A percentile compares a stretch with the other conserved stretches of the same genome.
phyloP scores from a whole-genome alignment of 1,140 invertebrate genomes.

The Pseudomyrmex pallidus region DNA sequence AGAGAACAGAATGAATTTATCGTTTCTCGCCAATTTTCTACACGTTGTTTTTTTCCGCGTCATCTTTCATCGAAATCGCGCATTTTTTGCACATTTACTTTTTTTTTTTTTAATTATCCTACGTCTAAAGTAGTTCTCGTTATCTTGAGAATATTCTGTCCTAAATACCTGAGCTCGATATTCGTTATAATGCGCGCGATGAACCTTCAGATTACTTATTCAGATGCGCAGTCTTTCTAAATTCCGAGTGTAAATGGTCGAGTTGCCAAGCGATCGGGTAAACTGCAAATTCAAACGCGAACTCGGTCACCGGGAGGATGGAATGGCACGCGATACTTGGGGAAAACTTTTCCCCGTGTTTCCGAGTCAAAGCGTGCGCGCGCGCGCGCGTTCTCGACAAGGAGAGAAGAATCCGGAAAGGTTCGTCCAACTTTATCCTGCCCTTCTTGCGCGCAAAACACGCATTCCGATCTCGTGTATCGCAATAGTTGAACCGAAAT shows the following conservation, averaged over 20 bases:
- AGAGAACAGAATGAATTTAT: background rate
- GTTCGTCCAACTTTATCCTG: slow-evolving; percentile 34
- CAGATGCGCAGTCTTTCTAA: background rate
- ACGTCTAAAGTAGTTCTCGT: no score
- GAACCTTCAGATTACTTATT: background rate
- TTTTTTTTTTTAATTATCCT: no score
- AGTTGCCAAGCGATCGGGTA: background rate
- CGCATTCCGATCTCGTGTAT: slow-evolving; percentile 42
- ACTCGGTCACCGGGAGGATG: slow-evolving; percentile 28
- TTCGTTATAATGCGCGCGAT: background rate
- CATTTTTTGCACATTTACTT: no score
- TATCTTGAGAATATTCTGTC: no score
- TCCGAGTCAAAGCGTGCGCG: slow-evolving; percentile 8
- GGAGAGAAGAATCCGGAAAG: slow-evolving; percentile 38
- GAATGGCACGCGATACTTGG: slow-evolving; percentile 42
- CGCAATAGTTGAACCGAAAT: slow-evolving; percentile 33
- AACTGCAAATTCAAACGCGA: slow-evolving; percentile 42
- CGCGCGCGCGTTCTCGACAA: slow-evolving; percentile 12
- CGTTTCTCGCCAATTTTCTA: no score
- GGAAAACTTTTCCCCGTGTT: slow-evolving; percentile 25
- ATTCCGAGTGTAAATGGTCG: slow-evolving; percentile 25
- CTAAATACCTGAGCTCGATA: no score
- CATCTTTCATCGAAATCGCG: no score
- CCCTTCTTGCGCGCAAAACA: background rate
- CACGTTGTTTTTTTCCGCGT: no score